phyloP scores from a whole-genome alignment of 2,113 vertebrate species.

The Malurus cyaneus region DNA sequence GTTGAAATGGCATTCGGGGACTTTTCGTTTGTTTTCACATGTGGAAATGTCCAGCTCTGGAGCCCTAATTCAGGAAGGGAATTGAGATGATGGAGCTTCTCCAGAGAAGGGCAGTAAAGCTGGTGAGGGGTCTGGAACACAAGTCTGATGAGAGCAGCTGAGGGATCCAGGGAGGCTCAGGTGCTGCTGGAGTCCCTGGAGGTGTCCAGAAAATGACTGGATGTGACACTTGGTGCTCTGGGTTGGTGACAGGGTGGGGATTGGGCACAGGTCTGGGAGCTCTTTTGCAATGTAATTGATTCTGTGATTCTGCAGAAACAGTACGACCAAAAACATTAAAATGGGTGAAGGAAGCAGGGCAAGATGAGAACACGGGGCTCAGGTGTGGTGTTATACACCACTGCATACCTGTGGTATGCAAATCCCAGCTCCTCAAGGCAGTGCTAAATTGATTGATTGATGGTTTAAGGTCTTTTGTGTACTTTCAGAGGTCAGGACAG shows the following conservation, averaged over 20 bases:
- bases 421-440: background rate
- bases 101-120: background rate
- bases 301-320: background rate
- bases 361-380: rapidly evolving
- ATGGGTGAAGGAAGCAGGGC: background rate
- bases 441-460: background rate
- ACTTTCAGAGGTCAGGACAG: background rate
- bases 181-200: background rate
- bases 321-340: background rate
- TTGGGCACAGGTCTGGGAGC: background rate
- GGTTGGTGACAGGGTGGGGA: too few species aligned
- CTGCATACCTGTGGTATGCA: background rate
- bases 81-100: rapidly evolving
- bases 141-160: background rate
- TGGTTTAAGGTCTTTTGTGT: background rate
- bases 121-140: background rate
- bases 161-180: rapidly evolving
- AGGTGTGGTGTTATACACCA: rapidly evolving
- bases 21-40: rapidly evolving
- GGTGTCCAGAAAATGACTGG: background rate
- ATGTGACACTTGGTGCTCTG: rapidly evolving
- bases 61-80: background rate
- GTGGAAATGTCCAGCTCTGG: background rate
- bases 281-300: background rate
- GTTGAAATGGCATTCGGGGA: background rate